Conservation (phyloP, 2,888 invertebrate genomes). For the Lasioglossum oenotherae region DNA sequence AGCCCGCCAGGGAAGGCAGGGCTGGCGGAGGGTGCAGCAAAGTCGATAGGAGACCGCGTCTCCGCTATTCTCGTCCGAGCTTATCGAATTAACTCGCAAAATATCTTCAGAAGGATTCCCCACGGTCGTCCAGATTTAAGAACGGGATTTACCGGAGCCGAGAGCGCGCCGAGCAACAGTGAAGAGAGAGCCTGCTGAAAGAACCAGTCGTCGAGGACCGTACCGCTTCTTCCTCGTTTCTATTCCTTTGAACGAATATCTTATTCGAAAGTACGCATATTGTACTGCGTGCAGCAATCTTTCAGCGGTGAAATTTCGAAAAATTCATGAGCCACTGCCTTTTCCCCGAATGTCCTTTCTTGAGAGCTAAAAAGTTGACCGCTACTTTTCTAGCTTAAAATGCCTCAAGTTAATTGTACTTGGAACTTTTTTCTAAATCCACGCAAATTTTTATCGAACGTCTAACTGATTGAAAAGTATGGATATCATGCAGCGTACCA, state of each 20-base stretch:
- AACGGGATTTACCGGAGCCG: constrained; percentile 11
- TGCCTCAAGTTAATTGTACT: not conserved
- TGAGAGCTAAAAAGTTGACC: not conserved
- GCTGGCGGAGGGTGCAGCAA: not conserved
- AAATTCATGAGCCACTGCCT: not conserved
- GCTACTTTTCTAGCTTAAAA: not conserved
- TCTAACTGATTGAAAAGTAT: no score
- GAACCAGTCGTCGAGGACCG: not conserved
- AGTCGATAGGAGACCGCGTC: not conserved
- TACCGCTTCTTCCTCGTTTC: not conserved
- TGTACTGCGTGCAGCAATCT: not conserved
- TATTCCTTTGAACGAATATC: not conserved
- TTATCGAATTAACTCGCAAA: constrained; percentile 10
- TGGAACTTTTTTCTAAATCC: no score
- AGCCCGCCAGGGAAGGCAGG: not conserved
- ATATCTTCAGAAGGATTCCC: constrained; percentile 10
- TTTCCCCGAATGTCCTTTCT: not conserved
- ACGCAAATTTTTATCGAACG: no score
- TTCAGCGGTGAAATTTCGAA: not conserved
- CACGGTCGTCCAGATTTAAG: not conserved
- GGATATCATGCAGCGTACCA: not conserved
- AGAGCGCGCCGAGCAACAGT: not conserved
- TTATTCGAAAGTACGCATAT: not conserved
- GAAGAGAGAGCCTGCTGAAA: not conserved
- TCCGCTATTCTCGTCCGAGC: not conserved